Conservation (phyloP, 1,140 invertebrate species). For the Monochamus saltuarius region DNA sequence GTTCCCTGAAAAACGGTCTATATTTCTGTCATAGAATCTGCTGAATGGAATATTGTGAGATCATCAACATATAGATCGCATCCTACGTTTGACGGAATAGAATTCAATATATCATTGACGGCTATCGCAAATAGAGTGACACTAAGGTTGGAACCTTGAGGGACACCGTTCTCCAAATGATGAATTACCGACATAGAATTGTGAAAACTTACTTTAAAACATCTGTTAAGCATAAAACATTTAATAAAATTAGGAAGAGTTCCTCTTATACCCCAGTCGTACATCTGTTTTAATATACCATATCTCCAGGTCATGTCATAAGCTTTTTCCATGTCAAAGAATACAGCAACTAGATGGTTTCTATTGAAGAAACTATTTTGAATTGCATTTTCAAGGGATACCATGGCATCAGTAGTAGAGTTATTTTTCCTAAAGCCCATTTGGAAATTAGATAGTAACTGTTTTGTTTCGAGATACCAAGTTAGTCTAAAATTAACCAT, state of each 20-base stretch:
- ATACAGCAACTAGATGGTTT: conserved; percentile 17
- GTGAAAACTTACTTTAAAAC: conserved; percentile 21
- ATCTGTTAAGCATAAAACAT: conserved; percentile 19
- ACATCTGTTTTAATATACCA: conserved; percentile 20
- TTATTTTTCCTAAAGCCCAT: conserved; percentile 14
- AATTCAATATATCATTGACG: conserved; percentile 13
- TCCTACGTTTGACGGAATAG: neutral
- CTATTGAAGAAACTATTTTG: conserved; percentile 14
- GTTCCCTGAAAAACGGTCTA: too few species aligned
- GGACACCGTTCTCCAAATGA: conserved; percentile 21
- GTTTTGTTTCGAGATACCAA: conserved; percentile 16
- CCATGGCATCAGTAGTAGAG: conserved; percentile 18
- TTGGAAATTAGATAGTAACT: conserved; percentile 8
- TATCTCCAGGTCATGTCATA: conserved; percentile 31
- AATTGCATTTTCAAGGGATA: conserved; percentile 17
- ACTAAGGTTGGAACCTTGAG: conserved; percentile 25
- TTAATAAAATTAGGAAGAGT: conserved; percentile 15
- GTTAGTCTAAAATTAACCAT: conserved; percentile 19
- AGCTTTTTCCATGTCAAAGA: conserved; percentile 29
- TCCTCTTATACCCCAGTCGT: conserved; percentile 24
- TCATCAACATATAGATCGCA: conserved; percentile 23
- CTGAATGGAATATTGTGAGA: neutral
- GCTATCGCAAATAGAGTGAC: conserved; percentile 22
- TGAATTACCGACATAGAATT: neutral
- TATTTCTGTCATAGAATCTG: too few species aligned